Conservation (phyloP, 2,113 vertebrate species). For the Rhadina sibilatrix region DNA sequence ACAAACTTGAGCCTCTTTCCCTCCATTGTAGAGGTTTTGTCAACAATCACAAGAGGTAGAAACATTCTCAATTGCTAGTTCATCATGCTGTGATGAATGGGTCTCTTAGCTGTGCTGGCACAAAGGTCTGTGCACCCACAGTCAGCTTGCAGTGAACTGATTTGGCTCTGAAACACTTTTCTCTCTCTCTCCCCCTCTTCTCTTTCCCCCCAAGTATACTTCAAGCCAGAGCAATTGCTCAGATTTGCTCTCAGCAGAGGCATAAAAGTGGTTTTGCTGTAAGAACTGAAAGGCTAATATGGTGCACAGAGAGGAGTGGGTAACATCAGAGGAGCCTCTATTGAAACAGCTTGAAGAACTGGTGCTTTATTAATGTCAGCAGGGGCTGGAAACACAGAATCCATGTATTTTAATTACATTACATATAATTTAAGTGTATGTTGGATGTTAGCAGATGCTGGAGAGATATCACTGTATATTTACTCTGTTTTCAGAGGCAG, state of each 20-base stretch:
- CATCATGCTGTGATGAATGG: background rate
- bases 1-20: background rate
- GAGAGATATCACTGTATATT: background rate
- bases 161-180: constrained; percentile 9
- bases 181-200: background rate
- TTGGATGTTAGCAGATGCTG: background rate
- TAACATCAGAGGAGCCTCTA: background rate
- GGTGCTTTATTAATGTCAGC: background rate
- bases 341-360: background rate
- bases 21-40: constrained; percentile 20
- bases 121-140: background rate
- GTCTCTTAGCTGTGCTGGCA: background rate
- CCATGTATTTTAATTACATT: background rate
- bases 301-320: background rate
- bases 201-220: background rate
- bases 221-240: background rate
- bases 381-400: background rate
- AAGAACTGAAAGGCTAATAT: background rate
- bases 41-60: constrained; percentile 31
- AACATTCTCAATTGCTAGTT: constrained; percentile 34
- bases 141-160: background rate
- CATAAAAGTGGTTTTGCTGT: background rate
- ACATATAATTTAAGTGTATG: background rate
- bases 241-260: background rate
- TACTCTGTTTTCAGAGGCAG: background rate